These are phyloP conservation scores for Pollenia griseotomentosa DNA, from an alignment of 2,888 invertebrate genomes.

Conservation along the genomic window DNA sequence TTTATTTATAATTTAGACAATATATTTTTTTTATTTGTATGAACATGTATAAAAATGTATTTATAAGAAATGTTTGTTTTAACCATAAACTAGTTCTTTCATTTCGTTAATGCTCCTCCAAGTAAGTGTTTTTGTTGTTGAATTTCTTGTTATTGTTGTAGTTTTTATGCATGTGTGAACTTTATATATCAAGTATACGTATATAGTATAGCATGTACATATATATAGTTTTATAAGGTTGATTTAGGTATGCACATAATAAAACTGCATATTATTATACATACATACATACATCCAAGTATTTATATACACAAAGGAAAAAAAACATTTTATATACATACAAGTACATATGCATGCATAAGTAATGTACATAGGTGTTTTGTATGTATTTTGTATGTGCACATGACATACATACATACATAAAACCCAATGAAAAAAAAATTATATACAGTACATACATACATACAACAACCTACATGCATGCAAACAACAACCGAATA, in stretches of 20 bases:
- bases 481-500: constrained; percentile 15
- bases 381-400: constrained; percentile 14
- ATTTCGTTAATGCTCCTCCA: constrained; percentile 43
- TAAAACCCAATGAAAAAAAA: constrained; percentile 23
- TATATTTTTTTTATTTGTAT: neutral
- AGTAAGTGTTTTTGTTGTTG: constrained; percentile 26
- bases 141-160: constrained; percentile 22
- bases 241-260: constrained; percentile 39
- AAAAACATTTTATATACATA: constrained; percentile 3
- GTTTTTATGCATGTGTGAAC: constrained; percentile 54
- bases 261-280: constrained; percentile 61
- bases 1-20: constrained; percentile 20
- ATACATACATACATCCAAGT: too few relatives aligned
- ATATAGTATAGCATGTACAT: neutral
- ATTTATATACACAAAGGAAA: constrained; percentile 4
- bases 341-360: constrained; percentile 7
- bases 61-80: constrained; percentile 25
- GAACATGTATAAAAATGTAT: neutral
- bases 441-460: neutral
- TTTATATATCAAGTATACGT: constrained; percentile 39
- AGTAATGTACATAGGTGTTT: neutral
- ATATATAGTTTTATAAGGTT: constrained; percentile 48
- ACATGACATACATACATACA: constrained; percentile 51
- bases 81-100: constrained; percentile 56
- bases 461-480: constrained; percentile 42